Base-by-base conservation (phyloP, 2,113 vertebrate genomes). In the Paralichthys olivaceus region DNA sequence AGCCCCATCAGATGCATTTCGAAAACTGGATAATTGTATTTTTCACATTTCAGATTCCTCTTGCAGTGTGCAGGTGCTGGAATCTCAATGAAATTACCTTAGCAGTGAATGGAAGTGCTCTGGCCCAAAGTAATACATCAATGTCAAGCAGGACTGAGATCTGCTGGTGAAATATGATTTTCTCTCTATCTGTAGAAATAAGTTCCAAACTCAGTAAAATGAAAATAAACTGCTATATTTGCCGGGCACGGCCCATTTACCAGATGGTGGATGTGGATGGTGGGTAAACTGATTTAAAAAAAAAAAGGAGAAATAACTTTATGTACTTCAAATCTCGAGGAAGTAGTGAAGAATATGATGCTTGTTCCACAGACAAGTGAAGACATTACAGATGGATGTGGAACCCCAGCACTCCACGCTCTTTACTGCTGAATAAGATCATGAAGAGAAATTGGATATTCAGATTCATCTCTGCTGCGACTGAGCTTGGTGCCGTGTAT, bases 41-140 rank as follows among this genome's bases (percentile, higher is more conserved):
- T 85, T 81, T 89, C 83, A 79, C 58, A 80, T 84, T 81, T 83
- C 56, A 61, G 58, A 89, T 83, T 71, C 84, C 75, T 78, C 66
- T 67, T 69, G 55, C 58, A 55, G 72, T 58, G 76, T 85, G 56
- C 61, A 79, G 81, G 79, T 54, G 73, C 51, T 65, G 55, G 40
- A 79, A 84, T 79, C 75, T 75, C 74, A 87, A 86, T 78, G 62
- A 64, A 87, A 82, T 90, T 87, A 87, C 81, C 22, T 22, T 69
- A 67, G 70, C 61, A 47, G 67, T 82, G 82, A 77, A 80, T 56
- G 72, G 64, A 77, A 87, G 86, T 70, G 80, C 75, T 77, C 17
- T 20, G 61, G 71, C 82, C 77, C 75, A 69, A 72, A 87, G 88
- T 77, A 71, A 90, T 91, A 77, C 76, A 90, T 92, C 88, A 90